Conservation (phyloP, 1,140 invertebrate genomes). For the Diuraphis noxia region DNA sequence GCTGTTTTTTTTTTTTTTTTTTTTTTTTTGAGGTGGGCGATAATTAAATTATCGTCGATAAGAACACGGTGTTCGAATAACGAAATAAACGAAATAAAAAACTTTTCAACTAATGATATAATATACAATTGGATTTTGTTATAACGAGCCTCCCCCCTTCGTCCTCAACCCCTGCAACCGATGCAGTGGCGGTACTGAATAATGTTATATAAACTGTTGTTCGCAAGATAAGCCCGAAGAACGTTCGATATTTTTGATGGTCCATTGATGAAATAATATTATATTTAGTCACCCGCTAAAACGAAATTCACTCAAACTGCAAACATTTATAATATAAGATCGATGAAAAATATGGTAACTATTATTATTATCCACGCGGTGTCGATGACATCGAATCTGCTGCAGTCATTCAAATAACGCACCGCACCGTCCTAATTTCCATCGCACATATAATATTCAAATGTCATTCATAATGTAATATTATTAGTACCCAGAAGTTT, state of each 20-base stretch:
- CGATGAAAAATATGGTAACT: background rate
- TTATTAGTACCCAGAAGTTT: background rate
- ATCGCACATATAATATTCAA: background rate
- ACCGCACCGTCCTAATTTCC: background rate
- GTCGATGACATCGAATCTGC: background rate
- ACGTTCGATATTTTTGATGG: background rate
- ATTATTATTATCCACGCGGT: background rate
- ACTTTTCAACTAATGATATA: background rate
- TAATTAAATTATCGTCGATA: background rate
- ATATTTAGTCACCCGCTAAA: background rate
- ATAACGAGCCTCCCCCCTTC: background rate
- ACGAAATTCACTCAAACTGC: background rate
- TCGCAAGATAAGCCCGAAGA: background rate
- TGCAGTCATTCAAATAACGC: background rate
- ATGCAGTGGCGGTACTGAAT: background rate
- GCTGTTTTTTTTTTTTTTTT: background rate
- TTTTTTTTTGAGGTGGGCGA: no score
- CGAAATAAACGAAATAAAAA: background rate
- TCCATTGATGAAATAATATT: background rate
- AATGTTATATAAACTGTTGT: background rate
- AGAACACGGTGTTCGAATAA: background rate
- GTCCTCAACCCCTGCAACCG: no score
- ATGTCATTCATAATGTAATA: background rate
- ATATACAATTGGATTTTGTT: background rate
- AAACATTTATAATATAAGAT: background rate